Conservation (phyloP, 92 coral and sea anemone species). For the Porites rus region DNA sequence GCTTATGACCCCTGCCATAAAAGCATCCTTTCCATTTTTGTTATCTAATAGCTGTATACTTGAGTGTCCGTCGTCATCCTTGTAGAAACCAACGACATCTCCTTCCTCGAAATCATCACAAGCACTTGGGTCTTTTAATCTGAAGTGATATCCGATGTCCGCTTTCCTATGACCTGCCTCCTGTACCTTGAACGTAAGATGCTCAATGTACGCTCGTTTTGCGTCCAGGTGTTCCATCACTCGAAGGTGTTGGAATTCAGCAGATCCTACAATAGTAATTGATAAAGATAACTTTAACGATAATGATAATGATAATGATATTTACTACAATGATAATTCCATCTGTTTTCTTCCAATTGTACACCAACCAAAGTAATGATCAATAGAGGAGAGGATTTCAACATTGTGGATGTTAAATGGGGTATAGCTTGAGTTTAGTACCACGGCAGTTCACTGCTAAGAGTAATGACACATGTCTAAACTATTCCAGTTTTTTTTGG, state of each 20-base stretch:
- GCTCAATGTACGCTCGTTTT: conserved; percentile 84
- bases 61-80: conserved; percentile 78
- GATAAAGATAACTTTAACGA: not conserved
- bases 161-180: conserved; percentile 60
- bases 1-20: conserved; percentile 93
- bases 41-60: conserved; percentile 76
- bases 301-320: too few species aligned
- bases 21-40: conserved; percentile 74
- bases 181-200: conserved; percentile 62
- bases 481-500: too few species aligned
- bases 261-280: conserved; percentile 18
- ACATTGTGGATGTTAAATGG: too few species aligned
- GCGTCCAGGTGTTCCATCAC: conserved; percentile 90
- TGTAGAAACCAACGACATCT: conserved; percentile 92
- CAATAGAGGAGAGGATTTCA: too few species aligned
- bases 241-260: conserved; percentile 63
- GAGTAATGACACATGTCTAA: too few species aligned
- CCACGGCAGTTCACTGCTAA: too few species aligned
- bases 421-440: too few species aligned
- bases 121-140: conserved; percentile 69
- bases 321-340: too few species aligned
- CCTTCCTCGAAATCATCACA: conserved; percentile 90
- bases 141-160: conserved; percentile 92
- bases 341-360: too few species aligned
- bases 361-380: too few species aligned